phyloP scores from a whole-genome alignment of 2,113 vertebrate genomes.

The Pristiophorus japonicus region DNA sequence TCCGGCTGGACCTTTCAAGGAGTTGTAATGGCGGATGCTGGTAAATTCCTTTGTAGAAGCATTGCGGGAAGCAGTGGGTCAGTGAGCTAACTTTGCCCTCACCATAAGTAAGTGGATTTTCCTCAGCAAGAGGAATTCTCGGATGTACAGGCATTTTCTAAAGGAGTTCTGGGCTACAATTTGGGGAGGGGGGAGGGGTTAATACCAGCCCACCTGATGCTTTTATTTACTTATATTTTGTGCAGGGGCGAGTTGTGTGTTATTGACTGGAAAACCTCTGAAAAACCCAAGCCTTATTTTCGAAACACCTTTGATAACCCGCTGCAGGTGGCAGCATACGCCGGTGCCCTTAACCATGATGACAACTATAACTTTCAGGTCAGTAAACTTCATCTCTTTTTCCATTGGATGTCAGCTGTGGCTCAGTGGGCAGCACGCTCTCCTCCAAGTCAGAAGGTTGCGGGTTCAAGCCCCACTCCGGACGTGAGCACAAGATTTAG shows the following conservation, averaged over 20 bases:
- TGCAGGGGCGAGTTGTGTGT: conserved; percentile 77
- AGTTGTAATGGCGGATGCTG: neutral
- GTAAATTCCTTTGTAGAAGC: neutral
- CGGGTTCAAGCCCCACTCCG: neutral
- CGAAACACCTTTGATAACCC: conserved; percentile 87
- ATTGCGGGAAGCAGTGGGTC: neutral
- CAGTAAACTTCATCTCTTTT: conserved; percentile 40
- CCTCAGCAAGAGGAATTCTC: neutral
- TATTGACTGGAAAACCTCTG: conserved; percentile 97
- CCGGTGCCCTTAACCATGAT: conserved; percentile 84
- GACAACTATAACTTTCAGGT: conserved; percentile 87
- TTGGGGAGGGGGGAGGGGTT: neutral
- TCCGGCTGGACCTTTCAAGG: neutral
- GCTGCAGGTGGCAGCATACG: conserved; percentile 82
- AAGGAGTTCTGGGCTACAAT: neutral
- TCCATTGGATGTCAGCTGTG: neutral
- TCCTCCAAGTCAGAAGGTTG: neutral
- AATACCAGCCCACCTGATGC: neutral
- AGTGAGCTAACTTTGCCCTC: neutral
- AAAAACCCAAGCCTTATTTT: conserved; percentile 79
- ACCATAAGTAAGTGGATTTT: too few species aligned
- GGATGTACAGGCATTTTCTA: neutral
- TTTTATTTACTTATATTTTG: conserved; percentile 39
- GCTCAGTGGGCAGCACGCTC: neutral
- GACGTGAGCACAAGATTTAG: neutral